phyloP scores from a whole-genome alignment of 2,888 invertebrate species.

The Eupelmus urozonus region DNA sequence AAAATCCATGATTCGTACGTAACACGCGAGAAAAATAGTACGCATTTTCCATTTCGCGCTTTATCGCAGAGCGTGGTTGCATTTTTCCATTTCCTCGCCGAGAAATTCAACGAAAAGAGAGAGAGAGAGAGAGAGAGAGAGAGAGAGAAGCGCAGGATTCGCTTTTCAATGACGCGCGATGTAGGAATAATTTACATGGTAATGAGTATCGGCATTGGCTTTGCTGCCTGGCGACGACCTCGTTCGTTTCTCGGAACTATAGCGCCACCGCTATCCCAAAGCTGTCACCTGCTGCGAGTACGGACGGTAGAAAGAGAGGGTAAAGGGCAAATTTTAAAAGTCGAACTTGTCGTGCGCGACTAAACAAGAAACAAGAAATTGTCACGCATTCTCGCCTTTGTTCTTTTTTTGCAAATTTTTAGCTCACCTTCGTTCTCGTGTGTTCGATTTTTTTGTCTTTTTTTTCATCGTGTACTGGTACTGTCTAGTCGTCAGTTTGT shows the following conservation, averaged over 20 bases:
- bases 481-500: constrained; percentile 35
- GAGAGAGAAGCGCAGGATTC: constrained; percentile 45
- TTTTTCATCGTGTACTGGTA: neutral
- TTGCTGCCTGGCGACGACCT: constrained; percentile 25
- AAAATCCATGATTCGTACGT: too few relatives aligned
- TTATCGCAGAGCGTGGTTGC: too few relatives aligned
- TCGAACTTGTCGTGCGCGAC: constrained; percentile 48
- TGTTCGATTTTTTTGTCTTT: constrained; percentile 1
- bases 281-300: constrained; percentile 37
- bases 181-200: constrained; percentile 64
- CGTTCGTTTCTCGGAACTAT: neutral
- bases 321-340: constrained; percentile 55
- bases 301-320: neutral
- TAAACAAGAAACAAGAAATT: constrained; percentile 52
- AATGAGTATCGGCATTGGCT: constrained; percentile 63
- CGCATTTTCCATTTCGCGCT: neutral
- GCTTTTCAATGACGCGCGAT: constrained; percentile 58
- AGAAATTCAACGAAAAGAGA: neutral
- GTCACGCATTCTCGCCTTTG: neutral
- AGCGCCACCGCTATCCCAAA: neutral
- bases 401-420: neutral
- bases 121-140: constrained; percentile 38
- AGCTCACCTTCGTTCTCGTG: neutral
- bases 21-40: neutral
- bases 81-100: too few relatives aligned